Percentiles rank a stretch among this genome's conserved stretches.
Conservation (phyloP, 2,888 invertebrate species). For the Orthosia incerta region DNA sequence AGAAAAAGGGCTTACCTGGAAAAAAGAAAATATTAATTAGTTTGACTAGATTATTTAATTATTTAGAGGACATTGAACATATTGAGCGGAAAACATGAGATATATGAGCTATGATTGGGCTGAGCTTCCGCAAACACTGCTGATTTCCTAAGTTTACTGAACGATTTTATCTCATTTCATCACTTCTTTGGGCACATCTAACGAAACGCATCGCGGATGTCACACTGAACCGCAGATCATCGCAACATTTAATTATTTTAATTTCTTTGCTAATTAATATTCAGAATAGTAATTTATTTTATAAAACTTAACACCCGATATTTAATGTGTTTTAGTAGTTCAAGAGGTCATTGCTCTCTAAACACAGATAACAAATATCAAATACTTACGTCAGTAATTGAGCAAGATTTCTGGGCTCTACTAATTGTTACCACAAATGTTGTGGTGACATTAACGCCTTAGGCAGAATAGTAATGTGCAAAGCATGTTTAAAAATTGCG, state of each 20-base stretch:
- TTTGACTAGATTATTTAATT: neutral
- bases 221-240: conserved; percentile 23
- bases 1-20: conserved; percentile 42
- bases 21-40: conserved; percentile 20
- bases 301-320: conserved; percentile 14
- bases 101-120: no score
- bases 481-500: conserved; percentile 28
- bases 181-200: conserved; percentile 14
- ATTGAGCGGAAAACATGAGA: neutral
- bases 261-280: conserved; percentile 16
- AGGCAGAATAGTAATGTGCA: conserved; percentile 33
- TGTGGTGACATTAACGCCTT: conserved; percentile 33
- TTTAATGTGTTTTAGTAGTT: conserved; percentile 33
- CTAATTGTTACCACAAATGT: conserved; percentile 59
- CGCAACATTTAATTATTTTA: conserved; percentile 19
- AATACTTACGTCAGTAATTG: conserved; percentile 58
- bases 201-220: conserved; percentile 29
- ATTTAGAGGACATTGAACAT: neutral
- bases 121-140: neutral
- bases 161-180: conserved; percentile 14
- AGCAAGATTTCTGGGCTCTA: conserved; percentile 51
- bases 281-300: conserved; percentile 9
- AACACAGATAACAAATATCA: conserved; percentile 44
- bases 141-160: neutral
- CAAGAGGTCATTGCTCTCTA: conserved; percentile 40